Evolutionary conservation across 2,888 invertebrate species (phyloP).

Genomic region (Apodemia duryi): DNA sequence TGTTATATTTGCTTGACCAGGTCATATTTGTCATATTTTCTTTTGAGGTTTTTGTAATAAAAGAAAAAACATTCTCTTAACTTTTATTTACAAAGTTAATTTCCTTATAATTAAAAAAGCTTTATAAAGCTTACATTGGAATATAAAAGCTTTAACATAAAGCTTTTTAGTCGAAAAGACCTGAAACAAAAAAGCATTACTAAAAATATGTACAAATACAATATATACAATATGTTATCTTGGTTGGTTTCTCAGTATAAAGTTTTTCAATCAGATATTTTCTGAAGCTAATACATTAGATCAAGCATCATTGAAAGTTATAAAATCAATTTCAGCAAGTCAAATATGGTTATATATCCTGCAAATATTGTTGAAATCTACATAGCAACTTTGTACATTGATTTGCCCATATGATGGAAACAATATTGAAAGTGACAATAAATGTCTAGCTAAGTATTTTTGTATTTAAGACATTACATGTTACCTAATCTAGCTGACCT

Average conservation of each 20-base stretch:
- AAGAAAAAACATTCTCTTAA: slow-evolving; percentile 35
- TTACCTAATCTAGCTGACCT: no score
- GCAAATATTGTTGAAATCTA: no score
- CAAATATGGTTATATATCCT: no score
- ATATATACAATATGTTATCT: not conserved
- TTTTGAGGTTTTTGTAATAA: slow-evolving; percentile 22
- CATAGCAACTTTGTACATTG: no score
- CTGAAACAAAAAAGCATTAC: slow-evolving; percentile 73
- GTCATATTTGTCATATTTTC: no score
- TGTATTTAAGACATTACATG: no score
- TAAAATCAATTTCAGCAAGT: no score
- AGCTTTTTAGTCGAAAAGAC: slow-evolving; percentile 86
- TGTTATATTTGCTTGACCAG: no score
- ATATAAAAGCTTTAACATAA: slow-evolving; percentile 61
- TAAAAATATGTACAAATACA: not conserved
- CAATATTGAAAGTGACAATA: no score
- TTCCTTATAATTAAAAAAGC: slow-evolving; percentile 70
- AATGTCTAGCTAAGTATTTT: no score
- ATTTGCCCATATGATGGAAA: no score
- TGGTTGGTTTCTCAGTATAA: slow-evolving; percentile 43
- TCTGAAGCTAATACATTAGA: slow-evolving; percentile 81
- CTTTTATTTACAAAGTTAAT: slow-evolving; percentile 59
- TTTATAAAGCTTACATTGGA: slow-evolving; percentile 69
- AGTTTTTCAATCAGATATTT: slow-evolving; percentile 50
- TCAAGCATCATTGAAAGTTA: slow-evolving; percentile 69